Conservation (phyloP, 92 coral and sea anemone species). For the Scolanthus callimorphus region DNA sequence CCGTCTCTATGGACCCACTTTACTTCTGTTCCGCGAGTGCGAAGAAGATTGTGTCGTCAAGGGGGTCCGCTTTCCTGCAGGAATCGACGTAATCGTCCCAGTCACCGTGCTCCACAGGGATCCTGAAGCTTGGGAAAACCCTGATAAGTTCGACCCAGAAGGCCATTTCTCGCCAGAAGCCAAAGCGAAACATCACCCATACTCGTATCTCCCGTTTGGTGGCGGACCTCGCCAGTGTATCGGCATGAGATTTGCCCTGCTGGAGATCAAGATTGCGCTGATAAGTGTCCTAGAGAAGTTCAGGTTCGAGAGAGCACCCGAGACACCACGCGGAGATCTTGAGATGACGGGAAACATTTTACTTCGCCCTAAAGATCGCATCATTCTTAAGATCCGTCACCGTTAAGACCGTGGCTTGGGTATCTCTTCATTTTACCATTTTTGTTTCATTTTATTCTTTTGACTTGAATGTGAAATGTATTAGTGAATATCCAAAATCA, state of each 20-base stretch:
- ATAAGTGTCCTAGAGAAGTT: conserved; percentile 37
- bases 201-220: conserved; percentile 58
- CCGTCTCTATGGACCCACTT: conserved; percentile 63
- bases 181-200: conserved; percentile 59
- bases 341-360: conserved; percentile 11
- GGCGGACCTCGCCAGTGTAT: conserved; percentile 65
- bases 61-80: conserved; percentile 72
- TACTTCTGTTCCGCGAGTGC: conserved; percentile 60
- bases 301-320: conserved; percentile 26
- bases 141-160: conserved; percentile 65
- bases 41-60: conserved; percentile 62
- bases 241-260: conserved; percentile 59
- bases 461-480: no score
- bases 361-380: conserved; percentile 28
- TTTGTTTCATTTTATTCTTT: no score
- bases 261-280: conserved; percentile 52
- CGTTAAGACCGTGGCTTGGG: no score
- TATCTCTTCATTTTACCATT: no score
- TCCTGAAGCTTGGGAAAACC: conserved; percentile 75
- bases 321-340: conserved; percentile 25
- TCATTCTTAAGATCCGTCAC: conserved; percentile 26
- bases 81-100: conserved; percentile 58
- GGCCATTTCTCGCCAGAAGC: conserved; percentile 68
- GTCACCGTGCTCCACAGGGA: conserved; percentile 63
- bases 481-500: no score